Evolutionary conservation across 2,797 vertebrate species (phyloP).

Genomic region (Pitangus sulphuratus): DNA sequence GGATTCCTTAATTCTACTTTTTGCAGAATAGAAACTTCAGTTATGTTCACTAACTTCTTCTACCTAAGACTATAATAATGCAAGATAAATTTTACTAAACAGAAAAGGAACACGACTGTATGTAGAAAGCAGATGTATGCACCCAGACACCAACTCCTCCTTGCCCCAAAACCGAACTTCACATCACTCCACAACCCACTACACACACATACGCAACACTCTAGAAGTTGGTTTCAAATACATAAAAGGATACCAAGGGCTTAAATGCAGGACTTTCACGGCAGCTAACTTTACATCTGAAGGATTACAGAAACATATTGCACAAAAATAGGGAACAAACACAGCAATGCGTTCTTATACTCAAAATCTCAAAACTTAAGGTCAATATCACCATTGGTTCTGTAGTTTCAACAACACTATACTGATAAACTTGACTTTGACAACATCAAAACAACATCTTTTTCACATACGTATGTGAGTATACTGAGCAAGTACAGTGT

Average conservation of each 20-base stretch:
- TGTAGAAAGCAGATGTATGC: neutral
- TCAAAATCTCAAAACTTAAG: neutral
- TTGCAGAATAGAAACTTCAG: neutral
- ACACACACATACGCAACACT: rapidly evolving
- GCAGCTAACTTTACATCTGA: neutral
- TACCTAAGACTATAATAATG: neutral
- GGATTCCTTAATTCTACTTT: neutral
- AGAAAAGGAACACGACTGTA: neutral
- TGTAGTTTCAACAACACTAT: neutral
- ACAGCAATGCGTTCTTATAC: neutral
- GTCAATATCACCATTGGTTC: neutral
- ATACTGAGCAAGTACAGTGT: neutral
- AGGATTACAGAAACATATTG: neutral
- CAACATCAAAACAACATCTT: neutral
- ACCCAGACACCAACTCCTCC: neutral
- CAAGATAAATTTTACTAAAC: neutral
- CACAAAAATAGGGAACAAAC: neutral
- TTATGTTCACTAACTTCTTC: neutral
- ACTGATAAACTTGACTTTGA: neutral
- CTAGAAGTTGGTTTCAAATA: neutral
- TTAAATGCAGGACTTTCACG: neutral
- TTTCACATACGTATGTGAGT: neutral
- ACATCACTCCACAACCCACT: neutral
- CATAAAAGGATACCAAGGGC: neutral
- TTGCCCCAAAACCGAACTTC: neutral